Percentiles rank a stretch among this genome's conserved stretches.
These are phyloP conservation scores for Rhagonycha lutea DNA, from an alignment of 2,888 invertebrate species.

Conservation along the genomic window DNA sequence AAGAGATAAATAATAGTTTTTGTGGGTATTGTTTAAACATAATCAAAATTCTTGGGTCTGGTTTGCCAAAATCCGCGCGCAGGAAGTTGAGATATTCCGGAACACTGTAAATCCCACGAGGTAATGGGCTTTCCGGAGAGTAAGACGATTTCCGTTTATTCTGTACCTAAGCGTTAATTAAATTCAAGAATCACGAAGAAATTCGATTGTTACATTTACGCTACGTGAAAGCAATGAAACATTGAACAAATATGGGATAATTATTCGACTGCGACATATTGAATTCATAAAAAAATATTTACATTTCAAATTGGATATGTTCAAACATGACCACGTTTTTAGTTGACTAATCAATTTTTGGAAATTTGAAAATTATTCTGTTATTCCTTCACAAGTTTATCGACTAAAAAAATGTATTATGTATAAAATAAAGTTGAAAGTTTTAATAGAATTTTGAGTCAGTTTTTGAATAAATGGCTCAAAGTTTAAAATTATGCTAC, in stretches of 20 bases:
- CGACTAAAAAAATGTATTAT: slow-evolving; percentile 5
- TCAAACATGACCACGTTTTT: neutral
- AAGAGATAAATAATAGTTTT: neutral
- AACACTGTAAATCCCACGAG: slow-evolving; percentile 21
- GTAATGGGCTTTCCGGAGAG: slow-evolving; percentile 27
- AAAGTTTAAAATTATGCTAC: slow-evolving; percentile 24
- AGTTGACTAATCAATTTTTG: neutral
- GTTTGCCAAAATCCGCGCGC: slow-evolving; percentile 14
- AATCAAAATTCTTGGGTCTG: neutral
- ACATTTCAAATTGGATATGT: neutral
- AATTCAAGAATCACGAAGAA: slow-evolving; percentile 36
- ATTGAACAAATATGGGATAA: neutral
- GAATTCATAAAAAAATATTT: neutral
- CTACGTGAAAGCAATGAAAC: neutral
- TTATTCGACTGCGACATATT: neutral
- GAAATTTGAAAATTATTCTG: neutral
- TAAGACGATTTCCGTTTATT: slow-evolving; percentile 25
- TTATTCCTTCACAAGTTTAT: neutral
- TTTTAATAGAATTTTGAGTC: slow-evolving; percentile 25
- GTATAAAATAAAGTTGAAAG: slow-evolving; percentile 25
- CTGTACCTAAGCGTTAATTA: slow-evolving; percentile 32
- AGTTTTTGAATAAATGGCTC: slow-evolving; percentile 19
- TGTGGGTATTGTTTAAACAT: neutral
- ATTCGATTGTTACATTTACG: slow-evolving; percentile 31
- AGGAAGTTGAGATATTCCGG: slow-evolving; percentile 29